phyloP scores from a whole-genome alignment of 2,113 vertebrate species.

The Perca fluviatilis region DNA sequence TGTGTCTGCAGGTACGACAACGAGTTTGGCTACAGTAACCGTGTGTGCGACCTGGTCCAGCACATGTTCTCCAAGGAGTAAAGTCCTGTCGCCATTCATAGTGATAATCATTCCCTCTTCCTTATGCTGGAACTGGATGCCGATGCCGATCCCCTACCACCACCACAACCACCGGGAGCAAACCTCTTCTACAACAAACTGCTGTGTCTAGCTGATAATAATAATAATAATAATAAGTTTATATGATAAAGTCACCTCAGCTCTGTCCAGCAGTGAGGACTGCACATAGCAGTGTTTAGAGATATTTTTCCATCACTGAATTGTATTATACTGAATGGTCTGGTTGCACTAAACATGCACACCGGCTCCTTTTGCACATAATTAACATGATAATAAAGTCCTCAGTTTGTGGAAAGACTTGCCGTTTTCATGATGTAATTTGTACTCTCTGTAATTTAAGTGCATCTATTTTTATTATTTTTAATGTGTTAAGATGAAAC shows the following conservation, averaged over 20 bases:
- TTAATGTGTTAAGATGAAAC: background rate
- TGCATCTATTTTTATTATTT: background rate
- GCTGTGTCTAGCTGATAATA: background rate
- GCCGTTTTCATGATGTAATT: background rate
- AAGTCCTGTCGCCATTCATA: constrained; percentile 17
- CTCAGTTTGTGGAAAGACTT: constrained; percentile 34
- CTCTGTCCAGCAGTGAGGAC: background rate
- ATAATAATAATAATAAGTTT: constrained; percentile 1
- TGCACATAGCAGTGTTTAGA: constrained; percentile 1
- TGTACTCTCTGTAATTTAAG: background rate
- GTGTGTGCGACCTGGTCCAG: constrained; percentile 91
- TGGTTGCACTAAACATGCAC: constrained; percentile 26
- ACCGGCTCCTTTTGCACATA: constrained; percentile 23
- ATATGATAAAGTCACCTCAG: constrained; percentile 5
- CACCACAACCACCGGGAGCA: background rate
- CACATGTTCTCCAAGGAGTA: constrained; percentile 92
- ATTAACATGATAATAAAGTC: constrained; percentile 40
- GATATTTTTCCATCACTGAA: constrained; percentile 8
- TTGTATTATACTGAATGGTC: constrained; percentile 21
- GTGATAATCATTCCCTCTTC: constrained; percentile 7
- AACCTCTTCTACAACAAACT: background rate
- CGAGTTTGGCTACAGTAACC: constrained; percentile 93
- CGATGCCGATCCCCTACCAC: background rate
- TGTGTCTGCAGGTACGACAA: constrained; percentile 90
- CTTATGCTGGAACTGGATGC: constrained; percentile 24